Evolutionary conservation across 2,113 vertebrate genomes (phyloP).

Genomic region (Fulmarus glacialis): DNA sequence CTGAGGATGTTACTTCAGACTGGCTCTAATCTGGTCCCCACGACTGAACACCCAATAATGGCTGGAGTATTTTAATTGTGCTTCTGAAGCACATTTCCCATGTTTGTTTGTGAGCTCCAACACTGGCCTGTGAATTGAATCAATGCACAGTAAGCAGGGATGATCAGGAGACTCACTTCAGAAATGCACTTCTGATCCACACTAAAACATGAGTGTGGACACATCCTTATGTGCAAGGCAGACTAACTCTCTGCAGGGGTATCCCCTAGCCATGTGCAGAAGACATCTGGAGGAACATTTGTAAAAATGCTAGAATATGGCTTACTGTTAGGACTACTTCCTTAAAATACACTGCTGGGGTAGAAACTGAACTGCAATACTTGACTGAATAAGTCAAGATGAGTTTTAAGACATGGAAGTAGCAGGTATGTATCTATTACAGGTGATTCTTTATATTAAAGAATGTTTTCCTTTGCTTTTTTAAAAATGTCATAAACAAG

Average conservation of each 20-base stretch:
- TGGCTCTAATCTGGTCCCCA: not conserved
- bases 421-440: not conserved
- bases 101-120: not conserved
- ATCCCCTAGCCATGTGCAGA: not conserved
- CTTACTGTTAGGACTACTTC: not conserved
- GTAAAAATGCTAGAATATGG: not conserved
- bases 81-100: not conserved
- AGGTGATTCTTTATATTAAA: not conserved
- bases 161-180: not conserved
- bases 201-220: not conserved
- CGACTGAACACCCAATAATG: rapidly evolving
- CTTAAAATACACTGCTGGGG: not conserved
- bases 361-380: not conserved
- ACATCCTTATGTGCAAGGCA: not conserved
- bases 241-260: not conserved
- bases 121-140: not conserved
- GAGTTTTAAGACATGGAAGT: not conserved
- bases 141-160: not conserved
- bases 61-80: not conserved
- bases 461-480: not conserved
- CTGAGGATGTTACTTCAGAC: not conserved
- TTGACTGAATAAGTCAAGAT: not conserved
- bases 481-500: not conserved
- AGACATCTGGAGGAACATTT: not conserved
- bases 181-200: not conserved